Conservation (phyloP, 2,888 invertebrate species). For the Odontomyia ornata region DNA sequence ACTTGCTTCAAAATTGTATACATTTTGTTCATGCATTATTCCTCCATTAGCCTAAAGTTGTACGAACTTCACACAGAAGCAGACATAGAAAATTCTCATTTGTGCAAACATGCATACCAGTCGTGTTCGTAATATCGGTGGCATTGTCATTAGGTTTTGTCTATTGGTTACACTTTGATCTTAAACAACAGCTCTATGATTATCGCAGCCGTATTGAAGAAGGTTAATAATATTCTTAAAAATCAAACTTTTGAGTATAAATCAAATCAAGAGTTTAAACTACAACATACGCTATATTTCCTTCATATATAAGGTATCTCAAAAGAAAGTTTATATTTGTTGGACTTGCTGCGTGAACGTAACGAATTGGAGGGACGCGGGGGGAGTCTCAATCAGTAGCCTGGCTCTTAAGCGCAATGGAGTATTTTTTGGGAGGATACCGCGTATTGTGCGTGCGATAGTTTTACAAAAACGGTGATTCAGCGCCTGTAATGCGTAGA, state of each 20-base stretch:
- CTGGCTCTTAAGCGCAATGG: too few species aligned
- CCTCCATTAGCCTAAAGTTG: slow-evolving; percentile 53
- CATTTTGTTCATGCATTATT: background rate
- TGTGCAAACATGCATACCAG: slow-evolving; percentile 59
- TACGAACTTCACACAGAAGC: slow-evolving; percentile 56
- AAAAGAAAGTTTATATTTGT: too few species aligned
- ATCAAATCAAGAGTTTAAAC: background rate
- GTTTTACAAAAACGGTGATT: too few species aligned
- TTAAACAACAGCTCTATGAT: slow-evolving; percentile 61
- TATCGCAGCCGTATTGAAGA: slow-evolving; percentile 63
- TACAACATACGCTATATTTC: too few species aligned
- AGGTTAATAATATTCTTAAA: slow-evolving; percentile 54
- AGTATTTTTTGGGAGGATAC: too few species aligned
- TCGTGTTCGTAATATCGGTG: slow-evolving; percentile 57
- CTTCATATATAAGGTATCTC: too few species aligned
- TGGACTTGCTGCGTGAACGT: too few species aligned
- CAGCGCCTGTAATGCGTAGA: too few species aligned
- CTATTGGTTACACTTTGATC: slow-evolving; percentile 63
- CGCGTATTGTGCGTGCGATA: too few species aligned
- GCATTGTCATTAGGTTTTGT: slow-evolving; percentile 59
- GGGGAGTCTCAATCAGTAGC: too few species aligned
- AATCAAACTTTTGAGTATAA: background rate
- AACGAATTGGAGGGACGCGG: too few species aligned
- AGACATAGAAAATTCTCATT: slow-evolving; percentile 58
- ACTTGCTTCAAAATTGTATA: slow-evolving; percentile 45